A percentile compares a stretch with the other conserved stretches of the same genome.
These are phyloP conservation scores for Aradophagus sp. DNA, from an alignment of 1,140 invertebrate species.

Conservation along the genomic window DNA sequence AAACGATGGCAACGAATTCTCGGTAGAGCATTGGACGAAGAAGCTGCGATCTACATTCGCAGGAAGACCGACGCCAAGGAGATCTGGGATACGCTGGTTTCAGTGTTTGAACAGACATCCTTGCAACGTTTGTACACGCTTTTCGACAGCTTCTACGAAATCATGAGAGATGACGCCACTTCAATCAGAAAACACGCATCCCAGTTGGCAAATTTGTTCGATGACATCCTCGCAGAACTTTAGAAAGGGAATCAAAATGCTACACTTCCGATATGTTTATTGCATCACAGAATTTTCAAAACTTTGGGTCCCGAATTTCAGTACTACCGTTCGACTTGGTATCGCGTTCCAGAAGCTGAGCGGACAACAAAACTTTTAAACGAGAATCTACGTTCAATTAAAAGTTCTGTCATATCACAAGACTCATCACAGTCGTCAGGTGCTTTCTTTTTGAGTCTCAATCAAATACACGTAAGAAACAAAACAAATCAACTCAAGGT, in stretches of 20 bases:
- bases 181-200: constrained; percentile 35
- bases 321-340: constrained; percentile 43
- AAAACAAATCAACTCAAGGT: too few relatives aligned
- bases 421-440: constrained; percentile 1
- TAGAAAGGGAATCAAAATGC: constrained; percentile 18
- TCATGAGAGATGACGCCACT: constrained; percentile 26
- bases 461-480: constrained; percentile 5
- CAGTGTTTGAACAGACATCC: constrained; percentile 41
- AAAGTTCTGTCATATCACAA: constrained; percentile 24
- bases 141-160: constrained; percentile 40
- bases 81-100: constrained; percentile 30
- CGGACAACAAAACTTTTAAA: constrained; percentile 40
- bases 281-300: constrained; percentile 41
- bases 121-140: constrained; percentile 38
- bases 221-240: constrained; percentile 30
- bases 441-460: constrained; percentile 31
- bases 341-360: constrained; percentile 37
- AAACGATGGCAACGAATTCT: constrained; percentile 35
- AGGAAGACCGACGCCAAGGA: constrained; percentile 47
- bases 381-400: constrained; percentile 40
- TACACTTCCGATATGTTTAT: constrained; percentile 19
- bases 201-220: constrained; percentile 29
- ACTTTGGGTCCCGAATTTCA: constrained; percentile 38
- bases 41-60: constrained; percentile 31
- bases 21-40: constrained; percentile 40